Evolutionary conservation across 1,140 invertebrate genomes (phyloP).

Genomic region (Ostrea denselamellosa): DNA sequence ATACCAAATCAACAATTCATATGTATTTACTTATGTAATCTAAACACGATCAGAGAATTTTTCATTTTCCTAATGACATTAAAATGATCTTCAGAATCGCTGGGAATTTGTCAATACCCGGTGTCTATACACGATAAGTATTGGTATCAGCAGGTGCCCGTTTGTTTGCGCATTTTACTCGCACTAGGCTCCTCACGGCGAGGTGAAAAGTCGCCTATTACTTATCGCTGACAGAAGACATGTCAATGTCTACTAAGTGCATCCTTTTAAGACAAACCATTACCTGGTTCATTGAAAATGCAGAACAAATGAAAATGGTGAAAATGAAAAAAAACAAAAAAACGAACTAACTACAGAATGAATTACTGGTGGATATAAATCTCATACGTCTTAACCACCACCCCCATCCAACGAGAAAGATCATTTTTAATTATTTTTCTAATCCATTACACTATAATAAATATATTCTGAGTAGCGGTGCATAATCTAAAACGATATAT

Average conservation of each 20-base stretch:
- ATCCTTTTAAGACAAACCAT: slow-evolving; percentile 23
- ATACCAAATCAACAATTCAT: neutral
- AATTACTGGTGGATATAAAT: too few species aligned
- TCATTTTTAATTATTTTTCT: too few species aligned
- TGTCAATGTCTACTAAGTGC: slow-evolving; percentile 35
- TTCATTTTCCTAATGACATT: slow-evolving; percentile 18
- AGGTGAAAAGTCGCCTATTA: slow-evolving; percentile 51
- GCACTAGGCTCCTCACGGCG: slow-evolving; percentile 21
- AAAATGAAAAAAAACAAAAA: neutral
- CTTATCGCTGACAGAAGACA: slow-evolving; percentile 35
- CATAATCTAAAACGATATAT: too few species aligned
- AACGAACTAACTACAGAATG: too few species aligned
- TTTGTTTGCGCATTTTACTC: slow-evolving; percentile 44
- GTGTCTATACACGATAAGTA: neutral
- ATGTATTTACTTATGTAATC: slow-evolving; percentile 29
- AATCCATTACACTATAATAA: too few species aligned
- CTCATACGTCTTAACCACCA: too few species aligned
- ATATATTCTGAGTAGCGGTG: too few species aligned
- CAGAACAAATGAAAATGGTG: neutral
- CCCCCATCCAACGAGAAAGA: too few species aligned
- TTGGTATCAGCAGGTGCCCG: slow-evolving; percentile 24
- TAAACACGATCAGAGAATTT: slow-evolving; percentile 24
- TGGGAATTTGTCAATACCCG: neutral
- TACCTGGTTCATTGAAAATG: slow-evolving; percentile 11
- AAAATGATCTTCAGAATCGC: slow-evolving; percentile 40